Conservation (phyloP, 2,797 vertebrate genomes). For the Neoniphon sammara region DNA sequence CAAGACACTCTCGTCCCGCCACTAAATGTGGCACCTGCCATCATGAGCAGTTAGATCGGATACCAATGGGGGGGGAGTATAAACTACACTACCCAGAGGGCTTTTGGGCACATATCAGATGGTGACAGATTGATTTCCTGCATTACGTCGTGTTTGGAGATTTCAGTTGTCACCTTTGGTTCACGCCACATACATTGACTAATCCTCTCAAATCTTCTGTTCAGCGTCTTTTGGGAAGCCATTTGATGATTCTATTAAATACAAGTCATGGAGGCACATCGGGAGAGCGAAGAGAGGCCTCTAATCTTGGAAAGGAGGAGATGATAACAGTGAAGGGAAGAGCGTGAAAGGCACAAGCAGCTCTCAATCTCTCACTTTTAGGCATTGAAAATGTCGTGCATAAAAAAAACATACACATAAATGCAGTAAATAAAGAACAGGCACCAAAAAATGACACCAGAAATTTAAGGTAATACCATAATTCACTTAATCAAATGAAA, state of each 20-base stretch:
- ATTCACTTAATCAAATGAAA: no score
- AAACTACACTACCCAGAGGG: slow-evolving; percentile 65
- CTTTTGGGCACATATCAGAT: slow-evolving; percentile 39
- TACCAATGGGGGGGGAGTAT: slow-evolving; percentile 25
- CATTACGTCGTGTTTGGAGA: slow-evolving; percentile 41
- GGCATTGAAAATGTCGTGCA: slow-evolving; percentile 33
- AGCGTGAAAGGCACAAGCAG: slow-evolving; percentile 27
- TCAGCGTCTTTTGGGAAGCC: slow-evolving; percentile 33
- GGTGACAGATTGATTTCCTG: slow-evolving; percentile 40
- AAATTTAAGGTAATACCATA: background rate
- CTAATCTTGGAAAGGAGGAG: slow-evolving; percentile 62
- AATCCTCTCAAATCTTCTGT: slow-evolving; percentile 34
- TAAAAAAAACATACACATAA: no score
- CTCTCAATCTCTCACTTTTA: slow-evolving; percentile 32
- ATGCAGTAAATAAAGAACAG: background rate
- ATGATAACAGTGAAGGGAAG: slow-evolving; percentile 53
- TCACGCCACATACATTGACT: background rate
- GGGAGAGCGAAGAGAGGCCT: slow-evolving; percentile 51
- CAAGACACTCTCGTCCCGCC: slow-evolving; percentile 51
- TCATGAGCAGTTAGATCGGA: slow-evolving; percentile 42
- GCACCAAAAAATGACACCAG: background rate
- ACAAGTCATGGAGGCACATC: slow-evolving; percentile 41
- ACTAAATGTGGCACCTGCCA: slow-evolving; percentile 68
- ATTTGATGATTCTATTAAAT: slow-evolving; percentile 38
- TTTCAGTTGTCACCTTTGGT: slow-evolving; percentile 42